Percentiles rank a stretch among this genome's conserved stretches.
Conservation (phyloP, 2,113 vertebrate species). For the Mormyrus lacerda region DNA sequence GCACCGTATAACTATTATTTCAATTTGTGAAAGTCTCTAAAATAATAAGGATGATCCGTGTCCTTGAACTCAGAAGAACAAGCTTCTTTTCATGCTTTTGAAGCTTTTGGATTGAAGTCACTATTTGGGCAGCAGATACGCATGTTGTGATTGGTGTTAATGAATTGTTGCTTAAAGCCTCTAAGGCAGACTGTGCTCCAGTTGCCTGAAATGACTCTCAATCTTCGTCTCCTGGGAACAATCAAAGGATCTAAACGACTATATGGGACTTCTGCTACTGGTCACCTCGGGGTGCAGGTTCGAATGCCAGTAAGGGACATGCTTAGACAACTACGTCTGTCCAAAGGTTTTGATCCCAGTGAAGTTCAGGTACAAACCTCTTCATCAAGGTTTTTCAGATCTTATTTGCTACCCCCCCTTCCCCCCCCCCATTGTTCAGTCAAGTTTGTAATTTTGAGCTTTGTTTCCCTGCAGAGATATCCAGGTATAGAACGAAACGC, state of each 20-base stretch:
- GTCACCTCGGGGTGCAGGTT: slow-evolving; percentile 74
- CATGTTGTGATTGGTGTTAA: neutral
- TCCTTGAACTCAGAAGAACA: neutral
- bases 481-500: neutral
- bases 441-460: neutral
- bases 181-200: neutral
- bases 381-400: neutral
- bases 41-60: neutral
- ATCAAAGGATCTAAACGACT: slow-evolving; percentile 40
- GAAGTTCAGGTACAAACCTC: slow-evolving; percentile 49
- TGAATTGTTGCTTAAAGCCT: neutral
- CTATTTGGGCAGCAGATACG: neutral
- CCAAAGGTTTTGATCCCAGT: slow-evolving; percentile 51
- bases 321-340: slow-evolving; percentile 59
- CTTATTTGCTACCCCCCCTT: neutral
- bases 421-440: neutral
- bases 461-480: neutral
- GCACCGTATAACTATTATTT: neutral
- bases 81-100: neutral
- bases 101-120: neutral
- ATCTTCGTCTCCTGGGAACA: neutral
- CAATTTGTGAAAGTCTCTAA: neutral
- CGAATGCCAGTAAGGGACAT: slow-evolving; percentile 74
- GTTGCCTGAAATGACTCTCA: neutral
- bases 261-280: slow-evolving; percentile 42